These are phyloP conservation scores for Drosophila lowei DNA, from an alignment of 1,140 invertebrate species.

Conservation along the genomic window DNA sequence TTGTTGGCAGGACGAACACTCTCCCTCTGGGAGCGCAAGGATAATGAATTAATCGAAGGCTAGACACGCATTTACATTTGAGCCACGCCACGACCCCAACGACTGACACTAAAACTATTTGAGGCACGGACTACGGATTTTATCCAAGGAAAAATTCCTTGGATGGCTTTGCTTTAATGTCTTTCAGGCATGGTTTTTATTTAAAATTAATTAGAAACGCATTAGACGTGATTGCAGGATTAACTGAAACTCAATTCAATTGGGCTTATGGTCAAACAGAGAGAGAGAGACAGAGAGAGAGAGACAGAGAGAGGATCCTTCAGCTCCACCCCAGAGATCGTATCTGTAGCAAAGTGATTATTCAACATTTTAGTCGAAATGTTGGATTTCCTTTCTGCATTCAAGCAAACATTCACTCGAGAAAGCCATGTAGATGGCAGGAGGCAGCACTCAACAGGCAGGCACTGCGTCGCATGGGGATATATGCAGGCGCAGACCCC, in stretches of 20 bases:
- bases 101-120: constrained; percentile 47
- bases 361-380: constrained; percentile 33
- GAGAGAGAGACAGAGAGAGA: no score
- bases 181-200: constrained; percentile 1
- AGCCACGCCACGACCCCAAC: constrained; percentile 12
- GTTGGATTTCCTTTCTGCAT: constrained; percentile 8
- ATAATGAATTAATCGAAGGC: constrained; percentile 77
- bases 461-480: constrained; percentile 23
- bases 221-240: constrained; percentile 19
- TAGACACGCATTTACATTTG: constrained; percentile 57
- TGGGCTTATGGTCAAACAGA: not conserved
- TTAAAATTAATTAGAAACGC: constrained; percentile 49
- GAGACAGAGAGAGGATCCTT: no score
- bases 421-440: constrained; percentile 15
- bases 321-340: not conserved
- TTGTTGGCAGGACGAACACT: constrained; percentile 27
- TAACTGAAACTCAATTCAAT: constrained; percentile 17
- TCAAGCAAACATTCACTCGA: constrained; percentile 5
- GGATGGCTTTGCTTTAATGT: constrained; percentile 28
- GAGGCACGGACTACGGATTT: constrained; percentile 2
- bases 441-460: constrained; percentile 33
- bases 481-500: constrained; percentile 1
- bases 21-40: constrained; percentile 2
- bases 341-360: constrained; percentile 32
- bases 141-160: constrained; percentile 23